Evolutionary conservation across 2,113 vertebrate species (phyloP).

Genomic region (Scolopax mira): DNA sequence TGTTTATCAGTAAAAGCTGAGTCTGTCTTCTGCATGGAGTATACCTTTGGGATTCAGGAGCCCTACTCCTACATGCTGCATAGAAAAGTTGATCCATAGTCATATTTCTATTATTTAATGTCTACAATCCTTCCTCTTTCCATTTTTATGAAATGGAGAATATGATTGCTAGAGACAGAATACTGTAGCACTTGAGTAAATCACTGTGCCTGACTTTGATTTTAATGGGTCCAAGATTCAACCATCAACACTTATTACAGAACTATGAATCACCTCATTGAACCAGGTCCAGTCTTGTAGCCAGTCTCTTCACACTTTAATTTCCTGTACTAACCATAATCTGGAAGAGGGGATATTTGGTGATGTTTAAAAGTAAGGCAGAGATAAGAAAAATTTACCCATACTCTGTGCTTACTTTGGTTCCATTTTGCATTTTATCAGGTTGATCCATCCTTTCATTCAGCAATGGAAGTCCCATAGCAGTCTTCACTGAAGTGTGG

Average conservation of each 20-base stretch:
- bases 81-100: neutral
- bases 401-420: neutral
- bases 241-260: slow-evolving; percentile 5
- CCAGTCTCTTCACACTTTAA: slow-evolving; percentile 53
- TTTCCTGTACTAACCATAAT: slow-evolving; percentile 46
- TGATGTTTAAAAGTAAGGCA: neutral
- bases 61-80: neutral
- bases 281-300: neutral
- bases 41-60: neutral
- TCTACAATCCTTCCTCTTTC: neutral
- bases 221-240: slow-evolving; percentile 32
- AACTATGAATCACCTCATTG: slow-evolving; percentile 8
- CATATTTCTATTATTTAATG: neutral
- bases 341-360: neutral
- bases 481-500: neutral
- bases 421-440: slow-evolving; percentile 14
- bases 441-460: slow-evolving; percentile 16
- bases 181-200: neutral
- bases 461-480: neutral
- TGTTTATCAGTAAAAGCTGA: neutral
- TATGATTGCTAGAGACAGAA: slow-evolving; percentile 12
- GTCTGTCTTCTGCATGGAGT: neutral
- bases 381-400: neutral
- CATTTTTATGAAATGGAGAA: neutral
- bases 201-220: slow-evolving; percentile 29